Conservation (phyloP, 1,140 invertebrate genomes). For the Brachionus rotundiformis region DNA sequence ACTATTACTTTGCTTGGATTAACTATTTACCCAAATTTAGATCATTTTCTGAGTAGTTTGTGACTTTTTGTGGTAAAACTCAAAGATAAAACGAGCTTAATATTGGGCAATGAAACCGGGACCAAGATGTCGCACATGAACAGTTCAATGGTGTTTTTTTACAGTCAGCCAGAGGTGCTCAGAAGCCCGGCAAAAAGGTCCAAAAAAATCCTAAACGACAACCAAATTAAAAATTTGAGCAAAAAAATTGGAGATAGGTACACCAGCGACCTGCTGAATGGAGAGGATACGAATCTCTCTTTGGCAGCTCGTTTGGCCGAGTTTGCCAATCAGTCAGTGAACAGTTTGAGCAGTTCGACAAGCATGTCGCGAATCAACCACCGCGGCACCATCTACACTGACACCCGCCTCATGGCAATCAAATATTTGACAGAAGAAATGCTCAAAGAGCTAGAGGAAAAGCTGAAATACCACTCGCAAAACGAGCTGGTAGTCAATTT, state of each 20-base stretch:
- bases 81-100: background rate
- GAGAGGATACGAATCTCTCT: background rate
- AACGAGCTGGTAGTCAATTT: background rate
- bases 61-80: background rate
- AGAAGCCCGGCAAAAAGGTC: background rate
- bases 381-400: slow-evolving; percentile 24
- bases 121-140: background rate
- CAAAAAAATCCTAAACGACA: slow-evolving; percentile 4
- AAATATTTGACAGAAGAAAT: slow-evolving; percentile 47
- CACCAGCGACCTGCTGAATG: slow-evolving; percentile 9
- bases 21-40: slow-evolving; percentile 2
- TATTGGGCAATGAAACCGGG: background rate
- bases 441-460: slow-evolving; percentile 30
- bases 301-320: slow-evolving; percentile 22
- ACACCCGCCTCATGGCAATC: slow-evolving; percentile 13
- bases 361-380: background rate
- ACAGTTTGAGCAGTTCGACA: background rate
- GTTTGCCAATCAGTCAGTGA: background rate
- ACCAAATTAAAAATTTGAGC: slow-evolving; percentile 8
- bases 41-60: background rate
- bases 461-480: background rate
- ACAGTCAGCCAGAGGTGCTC: background rate
- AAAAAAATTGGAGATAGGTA: slow-evolving; percentile 31
- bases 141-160: slow-evolving; percentile 10
- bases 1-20: background rate